Base-by-base conservation (phyloP, 2,888 invertebrate species). In the Alloplasta piceator region DNA sequence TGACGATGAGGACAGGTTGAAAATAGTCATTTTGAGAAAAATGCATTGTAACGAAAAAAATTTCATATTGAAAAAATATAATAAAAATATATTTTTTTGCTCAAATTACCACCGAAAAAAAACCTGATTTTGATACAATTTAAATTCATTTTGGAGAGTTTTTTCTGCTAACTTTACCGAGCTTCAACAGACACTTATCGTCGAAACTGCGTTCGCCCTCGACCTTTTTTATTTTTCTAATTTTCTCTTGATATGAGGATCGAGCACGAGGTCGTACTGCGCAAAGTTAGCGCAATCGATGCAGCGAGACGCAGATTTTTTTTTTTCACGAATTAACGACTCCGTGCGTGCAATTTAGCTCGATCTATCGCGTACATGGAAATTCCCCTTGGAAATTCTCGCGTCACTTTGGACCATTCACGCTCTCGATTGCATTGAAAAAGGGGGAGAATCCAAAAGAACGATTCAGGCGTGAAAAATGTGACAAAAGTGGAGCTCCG, bases 221-320 rank as follows among this genome's bases (percentile, higher is more conserved):
- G 68, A 81, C 60, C 64, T 66, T 81, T 74, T 72, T 39, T 64
- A n/a, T 50, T 12, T 14, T 26, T 26, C 26, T 26, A 26, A 3
- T 16, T 16, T 39, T 61, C 43, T 61, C 81, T 74, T 41, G 61
- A 64, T 66, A 74, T 56, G 80, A 64, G 52, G 7, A 81, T 81
- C 77, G 78, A 48, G 61, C 60, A 39, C 74, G 81, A 81, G 81
- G 81, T 81, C 78, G 60, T 9, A 16, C 48, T 46, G 66, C 66
- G 81, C 74, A 75, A 81, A 81, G 74, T 74, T 81, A 74, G 67
- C 66, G 73, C 64, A 26, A 67, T 74, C 75, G 64, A 16, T 68
- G 63, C 67, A 26, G 1, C 73, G 70, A 26, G 26, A 70, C 64
- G 73, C 64, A 68, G 58, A 48, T 70, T 78, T 78, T 64, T 70